A percentile compares a stretch with the other conserved stretches of the same genome.
These are phyloP conservation scores for Acanthopleura granulata DNA, from an alignment of 2,888 invertebrate genomes.

Conservation along the genomic window DNA sequence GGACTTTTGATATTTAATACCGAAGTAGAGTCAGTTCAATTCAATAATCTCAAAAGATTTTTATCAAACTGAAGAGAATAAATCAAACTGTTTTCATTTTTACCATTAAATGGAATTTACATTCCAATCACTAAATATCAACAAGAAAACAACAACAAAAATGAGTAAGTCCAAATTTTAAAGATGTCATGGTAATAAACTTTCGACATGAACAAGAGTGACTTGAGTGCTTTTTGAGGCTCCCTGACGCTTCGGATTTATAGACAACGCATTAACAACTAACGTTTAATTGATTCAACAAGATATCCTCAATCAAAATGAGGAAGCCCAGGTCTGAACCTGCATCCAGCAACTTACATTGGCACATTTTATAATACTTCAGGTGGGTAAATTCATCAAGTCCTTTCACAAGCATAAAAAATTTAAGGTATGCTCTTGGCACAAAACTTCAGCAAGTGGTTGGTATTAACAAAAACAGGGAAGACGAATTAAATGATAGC, in stretches of 20 bases:
- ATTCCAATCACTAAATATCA: neutral
- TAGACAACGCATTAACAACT: too few species aligned
- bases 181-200: neutral
- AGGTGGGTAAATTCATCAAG: constrained; percentile 13
- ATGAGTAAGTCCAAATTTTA: neutral
- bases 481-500: too few species aligned
- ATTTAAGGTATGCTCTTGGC: neutral
- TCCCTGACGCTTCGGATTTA: too few species aligned
- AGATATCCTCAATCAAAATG: neutral
- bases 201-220: neutral
- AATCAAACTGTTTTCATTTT: neutral
- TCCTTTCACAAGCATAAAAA: neutral
- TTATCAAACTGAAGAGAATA: too few species aligned
- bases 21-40: too few species aligned
- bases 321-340: constrained; percentile 5
- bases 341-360: neutral
- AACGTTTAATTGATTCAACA: too few species aligned
- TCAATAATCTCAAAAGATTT: too few species aligned
- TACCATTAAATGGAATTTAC: constrained; percentile 13
- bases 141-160: constrained; percentile 17
- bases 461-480: too few species aligned
- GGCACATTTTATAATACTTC: constrained; percentile 15
- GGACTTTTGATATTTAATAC: too few species aligned
- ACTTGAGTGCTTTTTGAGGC: too few species aligned
- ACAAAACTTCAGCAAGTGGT: too few species aligned